Evolutionary conservation across 1,140 invertebrate species (phyloP), one percentile per base, ranked within the genome.

Genomic region (Macrobrachium rosenbergii): DNA sequence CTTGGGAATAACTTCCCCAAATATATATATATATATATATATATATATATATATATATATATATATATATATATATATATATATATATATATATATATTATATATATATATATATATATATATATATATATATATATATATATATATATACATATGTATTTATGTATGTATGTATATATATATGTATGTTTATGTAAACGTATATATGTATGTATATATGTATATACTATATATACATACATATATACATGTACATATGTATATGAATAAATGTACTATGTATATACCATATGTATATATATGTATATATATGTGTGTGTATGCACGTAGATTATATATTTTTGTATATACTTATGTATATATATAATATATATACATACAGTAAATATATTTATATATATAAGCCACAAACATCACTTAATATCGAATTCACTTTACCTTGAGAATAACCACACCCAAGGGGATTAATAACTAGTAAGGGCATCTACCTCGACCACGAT

Each of bases 21-120:
- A n/a, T 67, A 67, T 67, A 2, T 67, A 67, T 67, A 16, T 67
- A 16, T 67, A 67, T 67, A 16, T 67, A 67, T 67, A 10, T 67
- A 17, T 67, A 10, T 67, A 67, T 67, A 10, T 67, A 67, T 67
- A 10, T 67, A 67, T 17, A 10, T 67, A 67, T 67, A 19, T 67
- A 67, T 67, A 10, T 67, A 67, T 67, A 10, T 67, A 67, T 67
- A 67, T 67, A 10, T 67, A 67, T 67, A 67, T 67, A 67, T 67
- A 67, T 67, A 67, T 67, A 67, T 67, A 67, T 67, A 67, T 67
- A 67, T 67, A 67, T n/a, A n/a, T n/a, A n/a, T n/a, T n/a, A 23
- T 23, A 11, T 69, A 69, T 69, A 69, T n/a, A 69, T 69, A 69
- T 69, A 69, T 69, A 69, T 69, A 69, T 69, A 69, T 69, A 69